These are phyloP conservation scores for Drosophila atroscutellata DNA, from an alignment of 2,888 invertebrate species.

Conservation along the genomic window DNA sequence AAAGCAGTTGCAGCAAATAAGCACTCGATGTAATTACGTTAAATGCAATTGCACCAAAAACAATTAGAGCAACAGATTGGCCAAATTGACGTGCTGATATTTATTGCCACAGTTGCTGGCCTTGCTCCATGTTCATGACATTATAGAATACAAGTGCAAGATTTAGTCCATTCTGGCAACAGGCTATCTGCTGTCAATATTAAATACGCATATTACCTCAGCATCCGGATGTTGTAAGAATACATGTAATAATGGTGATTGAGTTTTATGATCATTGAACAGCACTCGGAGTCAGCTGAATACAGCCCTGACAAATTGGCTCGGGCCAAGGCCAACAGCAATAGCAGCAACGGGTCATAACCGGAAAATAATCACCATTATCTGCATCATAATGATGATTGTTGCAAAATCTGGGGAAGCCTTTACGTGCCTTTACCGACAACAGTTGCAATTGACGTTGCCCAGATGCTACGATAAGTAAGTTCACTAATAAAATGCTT, in stretches of 20 bases:
- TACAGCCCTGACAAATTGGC: constrained; percentile 60
- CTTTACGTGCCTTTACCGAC: constrained; percentile 17
- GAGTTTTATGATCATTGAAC: constrained; percentile 69
- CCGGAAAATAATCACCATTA: constrained; percentile 46
- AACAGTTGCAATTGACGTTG: constrained; percentile 20
- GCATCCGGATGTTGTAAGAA: constrained; percentile 60
- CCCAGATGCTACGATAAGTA: constrained; percentile 38
- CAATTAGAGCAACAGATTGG: constrained; percentile 38
- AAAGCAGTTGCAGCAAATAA: neutral
- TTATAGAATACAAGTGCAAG: constrained; percentile 45
- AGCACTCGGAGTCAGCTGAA: constrained; percentile 6
- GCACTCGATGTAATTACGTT: constrained; percentile 10
- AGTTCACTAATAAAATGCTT: constrained; percentile 42
- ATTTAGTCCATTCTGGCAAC: constrained; percentile 18
- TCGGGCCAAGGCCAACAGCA: constrained; percentile 59
- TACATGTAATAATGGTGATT: constrained; percentile 71
- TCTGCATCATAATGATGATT: constrained; percentile 14
- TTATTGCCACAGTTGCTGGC: constrained; percentile 18
- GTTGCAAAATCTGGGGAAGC: constrained; percentile 23
- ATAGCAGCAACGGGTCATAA: constrained; percentile 41
- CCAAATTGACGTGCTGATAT: constrained; percentile 22
- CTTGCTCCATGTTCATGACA: constrained; percentile 60
- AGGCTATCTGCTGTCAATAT: neutral
- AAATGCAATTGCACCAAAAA: constrained; percentile 18
- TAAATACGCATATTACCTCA: constrained; percentile 22